These are phyloP conservation scores for Nebria ingens DNA, from an alignment of 1,140 invertebrate species.

Conservation along the genomic window DNA sequence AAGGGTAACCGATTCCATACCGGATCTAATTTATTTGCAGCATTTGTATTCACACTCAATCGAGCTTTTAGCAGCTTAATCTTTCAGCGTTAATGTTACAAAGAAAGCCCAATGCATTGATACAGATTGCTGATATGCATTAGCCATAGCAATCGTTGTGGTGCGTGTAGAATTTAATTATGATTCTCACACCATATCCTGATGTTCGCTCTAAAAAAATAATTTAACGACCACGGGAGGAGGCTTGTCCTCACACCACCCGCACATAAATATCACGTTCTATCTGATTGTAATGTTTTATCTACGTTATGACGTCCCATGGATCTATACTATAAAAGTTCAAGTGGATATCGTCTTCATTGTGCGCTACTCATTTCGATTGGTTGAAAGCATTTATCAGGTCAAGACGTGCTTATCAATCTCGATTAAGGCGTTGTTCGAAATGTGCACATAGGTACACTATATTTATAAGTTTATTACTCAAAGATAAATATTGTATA, in stretches of 20 bases:
- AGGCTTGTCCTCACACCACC: not conserved
- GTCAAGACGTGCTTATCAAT: too few relatives aligned
- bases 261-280: not conserved
- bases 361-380: too few relatives aligned
- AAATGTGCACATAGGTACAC: too few relatives aligned
- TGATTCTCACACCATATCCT: not conserved
- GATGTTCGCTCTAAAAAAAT: not conserved
- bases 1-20: not conserved
- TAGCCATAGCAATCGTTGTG: not conserved
- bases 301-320: not conserved
- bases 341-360: too few relatives aligned
- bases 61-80: not conserved
- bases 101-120: too few relatives aligned
- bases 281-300: not conserved
- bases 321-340: too few relatives aligned
- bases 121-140: not conserved
- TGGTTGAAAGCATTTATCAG: too few relatives aligned
- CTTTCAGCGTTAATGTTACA: not conserved
- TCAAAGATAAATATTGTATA: too few relatives aligned
- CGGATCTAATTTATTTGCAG: not conserved
- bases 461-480: too few relatives aligned
- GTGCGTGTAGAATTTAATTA: not conserved
- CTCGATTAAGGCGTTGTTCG: too few relatives aligned
- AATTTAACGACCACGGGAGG: not conserved
- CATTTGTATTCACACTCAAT: not conserved